These are phyloP conservation scores for Tinamus guttatus DNA, from an alignment of 2,113 vertebrate species.

Conservation along the genomic window DNA sequence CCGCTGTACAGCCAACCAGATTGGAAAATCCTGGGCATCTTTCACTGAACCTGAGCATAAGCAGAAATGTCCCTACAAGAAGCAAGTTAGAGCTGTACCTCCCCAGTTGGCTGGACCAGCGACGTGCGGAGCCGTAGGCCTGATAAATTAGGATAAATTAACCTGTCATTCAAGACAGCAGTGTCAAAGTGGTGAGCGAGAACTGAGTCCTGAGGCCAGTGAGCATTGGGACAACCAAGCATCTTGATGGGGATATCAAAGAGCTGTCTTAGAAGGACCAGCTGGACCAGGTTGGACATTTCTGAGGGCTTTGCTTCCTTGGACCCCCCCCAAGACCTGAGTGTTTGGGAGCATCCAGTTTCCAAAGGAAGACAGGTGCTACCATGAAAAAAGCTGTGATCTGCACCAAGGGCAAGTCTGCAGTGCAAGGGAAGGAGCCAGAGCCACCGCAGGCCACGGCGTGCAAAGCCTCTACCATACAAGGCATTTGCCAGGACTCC, in stretches of 20 bases:
- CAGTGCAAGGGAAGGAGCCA: not conserved
- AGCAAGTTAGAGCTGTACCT: not conserved
- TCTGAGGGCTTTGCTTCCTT: not conserved
- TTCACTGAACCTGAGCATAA: not conserved
- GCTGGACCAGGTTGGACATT: not conserved
- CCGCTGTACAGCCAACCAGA: not conserved
- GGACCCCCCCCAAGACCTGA: too few relatives aligned
- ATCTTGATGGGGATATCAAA: not conserved
- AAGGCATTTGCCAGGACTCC: accelerated
- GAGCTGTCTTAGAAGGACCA: not conserved
- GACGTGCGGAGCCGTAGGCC: accelerated
- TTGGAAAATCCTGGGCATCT: not conserved
- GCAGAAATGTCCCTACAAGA: not conserved
- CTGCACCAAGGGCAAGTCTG: not conserved
- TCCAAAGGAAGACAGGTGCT: not conserved
- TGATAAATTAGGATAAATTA: not conserved
- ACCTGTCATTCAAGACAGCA: not conserved
- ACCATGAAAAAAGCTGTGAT: not conserved
- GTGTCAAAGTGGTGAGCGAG: not conserved
- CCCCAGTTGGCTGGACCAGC: not conserved
- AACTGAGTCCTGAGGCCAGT: not conserved
- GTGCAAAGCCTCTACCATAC: accelerated
- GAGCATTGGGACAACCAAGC: not conserved
- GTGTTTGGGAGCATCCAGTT: not conserved
- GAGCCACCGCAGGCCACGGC: accelerated